Conservation (phyloP, 1,140 invertebrate genomes). For the Maconellicoccus hirsutus region DNA sequence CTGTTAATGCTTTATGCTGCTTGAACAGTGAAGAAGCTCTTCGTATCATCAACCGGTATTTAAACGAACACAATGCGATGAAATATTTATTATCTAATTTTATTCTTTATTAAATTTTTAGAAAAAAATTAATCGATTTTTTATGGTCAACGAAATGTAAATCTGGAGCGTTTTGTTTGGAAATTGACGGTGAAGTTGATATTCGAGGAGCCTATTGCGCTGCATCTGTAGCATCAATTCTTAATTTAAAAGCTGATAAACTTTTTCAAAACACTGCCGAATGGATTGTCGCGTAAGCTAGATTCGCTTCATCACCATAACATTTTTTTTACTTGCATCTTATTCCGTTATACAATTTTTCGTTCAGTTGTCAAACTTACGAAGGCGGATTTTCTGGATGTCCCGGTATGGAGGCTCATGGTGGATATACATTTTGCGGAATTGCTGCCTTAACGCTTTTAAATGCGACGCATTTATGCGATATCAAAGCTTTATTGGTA, state of each 20-base stretch:
- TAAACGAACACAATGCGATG: not conserved
- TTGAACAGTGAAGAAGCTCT: constrained; percentile 81
- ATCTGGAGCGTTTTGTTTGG: constrained; percentile 87
- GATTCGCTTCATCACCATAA: no score
- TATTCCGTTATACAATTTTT: no score
- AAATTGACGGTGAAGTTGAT: constrained; percentile 88
- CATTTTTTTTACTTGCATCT: no score
- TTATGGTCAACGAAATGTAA: constrained; percentile 57
- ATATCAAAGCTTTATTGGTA: constrained; percentile 65
- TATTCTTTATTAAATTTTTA: constrained; percentile 31
- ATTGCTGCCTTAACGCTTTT: constrained; percentile 77
- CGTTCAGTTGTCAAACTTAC: constrained; percentile 81
- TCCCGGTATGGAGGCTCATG: constrained; percentile 94
- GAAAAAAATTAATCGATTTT: constrained; percentile 58
- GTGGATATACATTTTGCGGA: constrained; percentile 95
- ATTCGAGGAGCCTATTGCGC: constrained; percentile 94
- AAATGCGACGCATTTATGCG: constrained; percentile 62
- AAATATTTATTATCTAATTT: not conserved
- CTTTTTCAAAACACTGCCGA: constrained; percentile 76
- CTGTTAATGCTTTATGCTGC: constrained; percentile 80
- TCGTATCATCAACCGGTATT: constrained; percentile 66
- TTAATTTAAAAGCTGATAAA: constrained; percentile 64
- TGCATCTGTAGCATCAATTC: constrained; percentile 70
- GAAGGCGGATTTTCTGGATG: constrained; percentile 94
- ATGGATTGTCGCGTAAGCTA: constrained; percentile 63